Conservation (phyloP, 2,113 vertebrate genomes). For the Uria lomvia region DNA sequence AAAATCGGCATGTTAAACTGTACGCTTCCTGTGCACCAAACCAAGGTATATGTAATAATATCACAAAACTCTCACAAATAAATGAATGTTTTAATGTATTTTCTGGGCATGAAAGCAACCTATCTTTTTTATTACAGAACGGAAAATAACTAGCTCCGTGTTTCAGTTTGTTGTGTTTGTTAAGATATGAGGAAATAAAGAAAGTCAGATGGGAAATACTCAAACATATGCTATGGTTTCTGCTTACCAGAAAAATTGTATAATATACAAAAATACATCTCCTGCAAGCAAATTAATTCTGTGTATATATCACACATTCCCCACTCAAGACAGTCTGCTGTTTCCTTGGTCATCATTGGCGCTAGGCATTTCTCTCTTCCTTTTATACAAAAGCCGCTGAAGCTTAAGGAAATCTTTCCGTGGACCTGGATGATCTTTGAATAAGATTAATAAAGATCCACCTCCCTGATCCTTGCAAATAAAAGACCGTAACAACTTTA, state of each 20-base stretch:
- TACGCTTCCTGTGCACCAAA: background rate
- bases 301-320: background rate
- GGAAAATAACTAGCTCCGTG: background rate
- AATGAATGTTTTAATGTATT: slow-evolving; percentile 52
- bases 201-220: background rate
- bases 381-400: background rate
- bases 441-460: background rate
- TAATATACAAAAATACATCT: background rate
- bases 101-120: background rate
- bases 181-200: slow-evolving; percentile 21
- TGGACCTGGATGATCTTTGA: background rate
- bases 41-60: background rate
- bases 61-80: slow-evolving; percentile 18
- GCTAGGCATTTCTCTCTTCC: background rate
- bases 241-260: background rate
- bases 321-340: background rate
- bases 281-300: background rate
- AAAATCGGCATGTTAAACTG: background rate
- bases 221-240: background rate
- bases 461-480: background rate
- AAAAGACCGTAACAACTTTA: background rate
- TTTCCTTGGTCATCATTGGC: background rate
- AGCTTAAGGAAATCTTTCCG: background rate
- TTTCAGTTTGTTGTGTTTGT: slow-evolving; percentile 19
- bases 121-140: slow-evolving; percentile 3